phyloP scores from a whole-genome alignment of 2,888 invertebrate species.

The Oligia fasciuncula region DNA sequence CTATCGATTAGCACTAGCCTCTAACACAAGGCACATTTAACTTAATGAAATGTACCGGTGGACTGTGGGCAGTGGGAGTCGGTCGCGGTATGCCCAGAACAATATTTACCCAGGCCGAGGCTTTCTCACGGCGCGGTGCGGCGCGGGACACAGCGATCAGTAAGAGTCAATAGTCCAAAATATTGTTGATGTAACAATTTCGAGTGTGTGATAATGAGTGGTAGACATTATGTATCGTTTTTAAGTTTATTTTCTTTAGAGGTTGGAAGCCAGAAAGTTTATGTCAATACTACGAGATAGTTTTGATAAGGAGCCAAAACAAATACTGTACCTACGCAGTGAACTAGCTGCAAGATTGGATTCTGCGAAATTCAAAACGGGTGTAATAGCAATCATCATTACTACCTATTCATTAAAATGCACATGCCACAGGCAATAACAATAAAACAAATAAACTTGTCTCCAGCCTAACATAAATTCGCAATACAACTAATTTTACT shows the following conservation, averaged over 20 bases:
- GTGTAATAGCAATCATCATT: constrained; percentile 4
- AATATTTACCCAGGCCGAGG: constrained; percentile 84
- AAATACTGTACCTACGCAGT: not conserved
- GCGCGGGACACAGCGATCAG: constrained; percentile 76
- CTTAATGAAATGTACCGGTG: constrained; percentile 64
- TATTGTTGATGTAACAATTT: constrained; percentile 82
- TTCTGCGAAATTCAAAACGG: not conserved
- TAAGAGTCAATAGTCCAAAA: constrained; percentile 79
- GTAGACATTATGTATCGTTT: constrained; percentile 47
- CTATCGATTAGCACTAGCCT: constrained; percentile 61
- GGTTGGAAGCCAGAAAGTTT: constrained; percentile 12
- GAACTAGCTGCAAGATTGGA: not conserved
- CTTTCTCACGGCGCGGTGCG: constrained; percentile 83
- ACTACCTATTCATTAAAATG: constrained; percentile 26
- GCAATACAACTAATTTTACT: constrained; percentile 56
- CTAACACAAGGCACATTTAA: constrained; percentile 50
- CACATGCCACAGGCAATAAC: constrained; percentile 9
- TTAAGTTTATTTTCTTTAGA: constrained; percentile 15
- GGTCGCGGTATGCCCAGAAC: constrained; percentile 68
- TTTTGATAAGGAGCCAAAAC: not conserved
- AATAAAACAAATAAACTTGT: constrained; percentile 30
- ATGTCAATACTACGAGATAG: not conserved
- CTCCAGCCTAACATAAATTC: constrained; percentile 40
- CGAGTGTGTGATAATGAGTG: constrained; percentile 52
- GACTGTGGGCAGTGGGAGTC: constrained; percentile 59